Base-by-base conservation (phyloP, 2,888 invertebrate species). In the Athalia rosae region DNA sequence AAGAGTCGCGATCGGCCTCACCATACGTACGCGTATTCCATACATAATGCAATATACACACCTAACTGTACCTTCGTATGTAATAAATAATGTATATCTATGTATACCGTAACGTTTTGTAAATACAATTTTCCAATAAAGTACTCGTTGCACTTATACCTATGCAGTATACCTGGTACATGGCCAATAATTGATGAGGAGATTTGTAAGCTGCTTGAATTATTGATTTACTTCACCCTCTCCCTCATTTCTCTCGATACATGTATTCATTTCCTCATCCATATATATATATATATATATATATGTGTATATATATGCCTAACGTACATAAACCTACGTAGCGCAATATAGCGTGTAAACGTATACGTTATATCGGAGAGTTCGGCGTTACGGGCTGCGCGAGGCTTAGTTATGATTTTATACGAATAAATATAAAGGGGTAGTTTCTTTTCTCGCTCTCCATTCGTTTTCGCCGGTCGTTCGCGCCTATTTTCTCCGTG, bases 61-160 rank as follows among this genome's bases (percentile, higher is more conserved):
- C 9, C 7, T 9, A 53, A 1, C 11, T 7, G n/a, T n/a, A 53
- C 9, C n/a, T 4, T 53, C 7, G 62, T 41, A 41, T 4, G 43
- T 62, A 41, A 41, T 41, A 15, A 41, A 9, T 43, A 43, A 41
- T n/a, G 3, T 63, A 63, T 62, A 62, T 1, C 53, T 69, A 45
- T 58, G 8, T 53, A 67, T 28, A 50, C 41, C 15, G 8, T 9
- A 11, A 28, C 13, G 47, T 71, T 71, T 56, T 71, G 71, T 71
- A 71, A 71, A 71, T 71, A 74, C n/a, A 61, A 74, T 74, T 74
- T 74, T 62, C 62, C 61, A 74, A 74, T 74, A 74, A 74, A 74
- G 74, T 61, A 61, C 50, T 71, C 43, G n/a, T 71, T 71, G 58
- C 71, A 45, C 58, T 45, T 45, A 43, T 53, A 53, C 53, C n/a